Conservation (phyloP, 2,797 vertebrate species). For the Sebastes umbrosus region DNA sequence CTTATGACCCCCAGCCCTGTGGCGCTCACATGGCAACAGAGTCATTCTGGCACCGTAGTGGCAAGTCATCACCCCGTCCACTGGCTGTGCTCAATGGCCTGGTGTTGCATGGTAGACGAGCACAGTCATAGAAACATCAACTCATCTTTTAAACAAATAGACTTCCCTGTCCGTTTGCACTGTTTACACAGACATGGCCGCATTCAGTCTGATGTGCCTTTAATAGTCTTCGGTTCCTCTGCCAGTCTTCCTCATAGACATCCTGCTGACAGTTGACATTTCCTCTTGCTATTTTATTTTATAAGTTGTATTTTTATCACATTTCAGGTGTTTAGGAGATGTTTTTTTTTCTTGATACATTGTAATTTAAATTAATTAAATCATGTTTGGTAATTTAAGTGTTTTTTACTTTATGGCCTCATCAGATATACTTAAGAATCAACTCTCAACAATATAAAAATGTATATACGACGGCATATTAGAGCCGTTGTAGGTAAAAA, state of each 20-base stretch:
- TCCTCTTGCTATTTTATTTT: constrained; percentile 7
- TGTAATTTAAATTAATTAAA: background rate
- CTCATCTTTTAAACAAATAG: constrained; percentile 83
- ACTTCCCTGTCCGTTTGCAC: constrained; percentile 55
- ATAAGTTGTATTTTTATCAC: background rate
- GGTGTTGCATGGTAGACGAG: constrained; percentile 80
- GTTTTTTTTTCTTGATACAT: background rate
- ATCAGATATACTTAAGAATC: background rate
- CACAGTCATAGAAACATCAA: constrained; percentile 64
- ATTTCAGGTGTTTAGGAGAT: background rate
- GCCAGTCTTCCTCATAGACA: constrained; percentile 35
- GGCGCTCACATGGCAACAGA: constrained; percentile 72
- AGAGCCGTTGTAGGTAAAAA: too few species aligned
- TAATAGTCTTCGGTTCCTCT: constrained; percentile 48
- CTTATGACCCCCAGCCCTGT: constrained; percentile 78
- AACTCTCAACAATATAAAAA: background rate
- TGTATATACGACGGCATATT: background rate
- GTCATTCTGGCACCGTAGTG: constrained; percentile 67
- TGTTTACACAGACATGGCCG: constrained; percentile 60
- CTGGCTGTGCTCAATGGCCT: constrained; percentile 89
- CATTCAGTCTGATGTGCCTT: constrained; percentile 45
- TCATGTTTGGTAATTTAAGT: background rate
- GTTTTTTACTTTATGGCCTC: background rate
- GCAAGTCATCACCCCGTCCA: constrained; percentile 68
- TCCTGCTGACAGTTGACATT: constrained; percentile 43